Conservation (phyloP, 1,140 invertebrate species). For the Pollicipes pollicipes region DNA sequence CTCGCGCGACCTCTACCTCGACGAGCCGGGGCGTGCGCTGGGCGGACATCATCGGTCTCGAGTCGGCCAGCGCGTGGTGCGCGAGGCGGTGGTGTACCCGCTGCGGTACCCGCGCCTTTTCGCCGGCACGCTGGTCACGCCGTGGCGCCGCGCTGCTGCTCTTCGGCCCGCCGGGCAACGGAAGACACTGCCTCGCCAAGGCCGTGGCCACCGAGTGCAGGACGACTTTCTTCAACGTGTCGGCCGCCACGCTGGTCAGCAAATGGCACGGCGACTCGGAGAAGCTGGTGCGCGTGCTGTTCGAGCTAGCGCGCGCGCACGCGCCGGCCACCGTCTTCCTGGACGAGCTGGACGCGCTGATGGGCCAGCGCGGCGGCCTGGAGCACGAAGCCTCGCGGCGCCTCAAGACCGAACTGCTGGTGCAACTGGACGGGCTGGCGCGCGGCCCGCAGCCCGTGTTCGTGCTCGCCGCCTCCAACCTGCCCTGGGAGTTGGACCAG, state of each 20-base stretch:
- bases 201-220: constrained; percentile 65
- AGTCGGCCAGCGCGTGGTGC: constrained; percentile 34
- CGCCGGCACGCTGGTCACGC: constrained; percentile 43
- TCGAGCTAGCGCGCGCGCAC: constrained; percentile 34
- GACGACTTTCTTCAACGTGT: constrained; percentile 81
- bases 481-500: constrained; percentile 80
- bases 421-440: constrained; percentile 45
- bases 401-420: constrained; percentile 51
- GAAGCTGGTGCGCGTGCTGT: constrained; percentile 62
- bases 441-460: constrained; percentile 43
- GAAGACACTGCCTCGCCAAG: constrained; percentile 60
- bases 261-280: constrained; percentile 93
- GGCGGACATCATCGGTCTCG: constrained; percentile 33
- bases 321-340: constrained; percentile 36
- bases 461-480: constrained; percentile 71
- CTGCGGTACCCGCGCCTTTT: constrained; percentile 70
- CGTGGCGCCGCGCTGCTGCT: constrained; percentile 71
- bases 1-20: no score
- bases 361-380: constrained; percentile 30
- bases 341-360: constrained; percentile 35
- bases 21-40: no score
- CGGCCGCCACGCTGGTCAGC: constrained; percentile 66
- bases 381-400: constrained; percentile 37
- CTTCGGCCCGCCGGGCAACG: constrained; percentile 60
- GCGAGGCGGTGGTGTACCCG: constrained; percentile 75